Percentiles rank a stretch among this genome's conserved stretches.
Conservation (phyloP, 2,113 vertebrate genomes). For the Sterrhoptilus dennistouni region DNA sequence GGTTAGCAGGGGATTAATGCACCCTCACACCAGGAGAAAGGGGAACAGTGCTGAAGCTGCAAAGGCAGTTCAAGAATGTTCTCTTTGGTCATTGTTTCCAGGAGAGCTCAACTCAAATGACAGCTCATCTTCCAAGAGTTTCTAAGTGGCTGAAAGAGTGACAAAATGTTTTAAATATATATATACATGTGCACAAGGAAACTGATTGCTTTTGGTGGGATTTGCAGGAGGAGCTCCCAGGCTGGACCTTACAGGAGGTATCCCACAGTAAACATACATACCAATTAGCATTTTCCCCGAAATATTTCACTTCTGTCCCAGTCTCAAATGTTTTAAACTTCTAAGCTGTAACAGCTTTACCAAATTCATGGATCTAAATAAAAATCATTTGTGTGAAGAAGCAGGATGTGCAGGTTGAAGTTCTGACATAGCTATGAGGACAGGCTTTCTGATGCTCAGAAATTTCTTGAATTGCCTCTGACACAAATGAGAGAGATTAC, state of each 20-base stretch:
- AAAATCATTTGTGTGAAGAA: neutral
- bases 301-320: neutral
- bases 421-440: neutral
- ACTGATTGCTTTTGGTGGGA: neutral
- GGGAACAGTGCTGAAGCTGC: neutral
- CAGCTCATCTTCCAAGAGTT: neutral
- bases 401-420: neutral
- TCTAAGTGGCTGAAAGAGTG: neutral
- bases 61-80: neutral
- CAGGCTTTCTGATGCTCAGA: neutral
- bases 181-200: neutral
- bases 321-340: neutral
- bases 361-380: neutral
- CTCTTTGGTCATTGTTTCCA: neutral
- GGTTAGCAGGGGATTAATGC: neutral
- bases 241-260: neutral
- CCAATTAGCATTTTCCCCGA: neutral
- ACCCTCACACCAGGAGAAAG: neutral
- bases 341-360: neutral
- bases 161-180: neutral
- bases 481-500: slow-evolving; percentile 51
- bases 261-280: neutral
- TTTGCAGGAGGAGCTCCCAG: neutral
- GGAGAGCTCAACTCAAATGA: neutral
- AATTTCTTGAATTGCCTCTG: neutral